Base-by-base conservation (phyloP, 1,140 invertebrate species). In the Heliconius hewitsoni region DNA sequence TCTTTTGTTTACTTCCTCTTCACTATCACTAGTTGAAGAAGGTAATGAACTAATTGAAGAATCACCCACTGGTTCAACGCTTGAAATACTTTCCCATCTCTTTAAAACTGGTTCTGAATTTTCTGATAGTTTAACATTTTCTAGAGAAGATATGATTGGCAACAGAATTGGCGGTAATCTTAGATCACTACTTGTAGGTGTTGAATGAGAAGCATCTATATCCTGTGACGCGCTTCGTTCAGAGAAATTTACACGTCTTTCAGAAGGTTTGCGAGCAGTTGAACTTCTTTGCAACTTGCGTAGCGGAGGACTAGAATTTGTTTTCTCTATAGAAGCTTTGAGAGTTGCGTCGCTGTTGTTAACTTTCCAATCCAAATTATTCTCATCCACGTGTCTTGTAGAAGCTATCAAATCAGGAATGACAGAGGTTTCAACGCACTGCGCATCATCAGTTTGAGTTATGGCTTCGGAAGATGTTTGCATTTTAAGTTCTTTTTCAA, bases 101-200 rank as follows among this genome's bases (percentile, higher is more conserved):
- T 94, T 95, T 72, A 95, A 80, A 74, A 93, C 83, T 6, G 87
- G 90, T 77, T 93, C 89, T 1, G 81, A 83, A 52, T 85, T 81
- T 73, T 94, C 92, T 9, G 88, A 75, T 18, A 92, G 82, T 80
- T 90, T 94, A 8, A 91, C 90, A 77, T 94, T 95, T 85, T 95
- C 95, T 66, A 94, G 89, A 8, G 95, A 94, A 81, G 95, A 95
- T 81, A 94, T 95, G 39, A 97, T 96, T 30, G 96, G 96, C 27
- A 96, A 91, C 81, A 97, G 92, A 88, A 97, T 97, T 19, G 96
- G 97, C 50, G 97, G 97, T 50, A 97, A 89, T 86, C 96, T 94
- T 70, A 95, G 91, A 81, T 96, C 96, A 82, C 94, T 95, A 80
- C 91, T 95, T 8, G 94, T 94, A 23, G 94, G 94, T 52, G 92